phyloP scores from a whole-genome alignment of 2,888 invertebrate genomes.

The Marronus borbonicus region DNA sequence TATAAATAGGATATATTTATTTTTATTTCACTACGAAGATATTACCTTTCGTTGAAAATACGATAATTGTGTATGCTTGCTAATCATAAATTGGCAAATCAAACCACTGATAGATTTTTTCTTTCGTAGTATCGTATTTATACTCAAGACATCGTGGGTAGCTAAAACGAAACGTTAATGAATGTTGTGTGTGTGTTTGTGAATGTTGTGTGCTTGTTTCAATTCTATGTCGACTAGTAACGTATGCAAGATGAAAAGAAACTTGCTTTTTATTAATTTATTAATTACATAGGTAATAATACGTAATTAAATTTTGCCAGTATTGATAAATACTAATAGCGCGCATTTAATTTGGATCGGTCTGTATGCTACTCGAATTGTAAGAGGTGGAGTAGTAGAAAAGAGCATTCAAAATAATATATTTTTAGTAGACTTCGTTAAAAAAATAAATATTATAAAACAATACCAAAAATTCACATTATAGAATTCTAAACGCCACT shows the following conservation, averaged over 20 bases:
- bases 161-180: not conserved
- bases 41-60: not conserved
- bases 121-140: slow-evolving; percentile 10
- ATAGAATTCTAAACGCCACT: no score
- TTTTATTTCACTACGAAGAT: not conserved
- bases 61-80: not conserved
- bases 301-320: not conserved
- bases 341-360: no score
- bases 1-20: not conserved
- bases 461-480: no score
- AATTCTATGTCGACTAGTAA: not conserved
- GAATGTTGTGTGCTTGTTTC: no score
- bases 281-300: not conserved
- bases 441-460: no score
- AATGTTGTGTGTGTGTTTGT: no score
- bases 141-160: slow-evolving; percentile 28
- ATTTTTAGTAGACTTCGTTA: no score
- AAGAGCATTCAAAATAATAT: no score
- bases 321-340: no score
- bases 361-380: no score
- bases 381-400: no score
- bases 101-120: slow-evolving; percentile 41
- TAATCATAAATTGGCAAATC: slow-evolving; percentile 30
- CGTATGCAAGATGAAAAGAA: not conserved
- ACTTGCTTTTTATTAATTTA: not conserved